Evolutionary conservation across 2,888 invertebrate species (phyloP).

Genomic region (Ormyrus pomaceus): DNA sequence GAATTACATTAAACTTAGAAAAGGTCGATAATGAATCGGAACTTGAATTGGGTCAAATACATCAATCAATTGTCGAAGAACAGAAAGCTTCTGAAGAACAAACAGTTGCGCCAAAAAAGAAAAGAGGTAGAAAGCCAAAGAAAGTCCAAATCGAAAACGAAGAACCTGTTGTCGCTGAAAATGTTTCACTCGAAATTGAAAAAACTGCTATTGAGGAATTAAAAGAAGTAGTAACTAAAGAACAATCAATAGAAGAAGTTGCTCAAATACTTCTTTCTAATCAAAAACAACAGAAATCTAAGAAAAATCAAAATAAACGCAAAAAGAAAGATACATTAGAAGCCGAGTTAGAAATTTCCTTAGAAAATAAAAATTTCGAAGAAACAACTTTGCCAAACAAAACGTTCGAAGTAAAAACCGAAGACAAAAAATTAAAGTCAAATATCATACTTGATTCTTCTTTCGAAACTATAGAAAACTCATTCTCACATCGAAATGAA

Average conservation of each 20-base stretch:
- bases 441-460: constrained; percentile 13
- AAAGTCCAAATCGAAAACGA: background rate
- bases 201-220: constrained; percentile 1
- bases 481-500: constrained; percentile 7
- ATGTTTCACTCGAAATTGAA: constrained; percentile 52
- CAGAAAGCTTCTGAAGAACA: background rate
- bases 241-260: background rate
- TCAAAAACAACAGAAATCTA: constrained; percentile 39
- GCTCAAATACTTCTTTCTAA: background rate
- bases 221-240: background rate
- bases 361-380: background rate
- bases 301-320: constrained; percentile 42
- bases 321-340: constrained; percentile 19
- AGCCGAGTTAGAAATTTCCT: background rate
- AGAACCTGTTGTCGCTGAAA: background rate
- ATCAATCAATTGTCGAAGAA: background rate
- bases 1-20: background rate
- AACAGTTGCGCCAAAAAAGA: constrained; percentile 9
- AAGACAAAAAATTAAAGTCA: background rate
- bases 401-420: background rate
- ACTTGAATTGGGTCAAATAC: background rate
- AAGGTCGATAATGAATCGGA: background rate
- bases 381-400: background rate
- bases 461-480: background rate
- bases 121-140: constrained; percentile 38